Evolutionary conservation across 2,113 vertebrate species (phyloP), one percentile per base, ranked within the genome.

Genomic region (Pseudopipra pipra): DNA sequence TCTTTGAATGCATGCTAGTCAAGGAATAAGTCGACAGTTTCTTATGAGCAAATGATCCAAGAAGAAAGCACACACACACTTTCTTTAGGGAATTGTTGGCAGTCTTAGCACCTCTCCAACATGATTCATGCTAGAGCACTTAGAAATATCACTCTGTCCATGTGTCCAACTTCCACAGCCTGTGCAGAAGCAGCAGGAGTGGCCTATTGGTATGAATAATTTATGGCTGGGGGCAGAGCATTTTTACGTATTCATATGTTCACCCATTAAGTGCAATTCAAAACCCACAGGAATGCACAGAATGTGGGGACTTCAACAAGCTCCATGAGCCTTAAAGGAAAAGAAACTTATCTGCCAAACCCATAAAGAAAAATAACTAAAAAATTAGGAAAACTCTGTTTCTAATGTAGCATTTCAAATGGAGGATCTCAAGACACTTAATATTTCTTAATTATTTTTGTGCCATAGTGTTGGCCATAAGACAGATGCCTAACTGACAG

Each of bases 221-320:
- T 96, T 93, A 95, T 84, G 83, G 61, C 33, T 73, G 47, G 55
- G 67, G 59, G 68, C 88, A 84, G 80, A 93, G 55, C 72, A 39
- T 93, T 95, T 93, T 92, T 95, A 71, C 5, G 1, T 92, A 88
- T 89, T 96, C 68, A n/a, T 92, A 84, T 84, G 76, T 90, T 95
- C 95, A 77, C 80, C 76, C 90, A 77, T 74, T 93, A 95, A 84
- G 71, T 19, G 59, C 67, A 84, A 66, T 51, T 74, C 68, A 77
- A 96, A 97, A 92, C 76, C 92, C 94, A 90, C 86, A 92, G 92
- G 92, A 96, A 97, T 90, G 95, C 35, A 47, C 73, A 97, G 94
- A 96, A 95, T 92, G 87, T 51, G 72, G 24, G 51, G 72, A 77
- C 65, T 89, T 70, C 59, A 73, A 28, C 1, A 5, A 30, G 43